Base-by-base conservation (phyloP, 1,140 invertebrate genomes). In the Pseudoatta argentina region DNA sequence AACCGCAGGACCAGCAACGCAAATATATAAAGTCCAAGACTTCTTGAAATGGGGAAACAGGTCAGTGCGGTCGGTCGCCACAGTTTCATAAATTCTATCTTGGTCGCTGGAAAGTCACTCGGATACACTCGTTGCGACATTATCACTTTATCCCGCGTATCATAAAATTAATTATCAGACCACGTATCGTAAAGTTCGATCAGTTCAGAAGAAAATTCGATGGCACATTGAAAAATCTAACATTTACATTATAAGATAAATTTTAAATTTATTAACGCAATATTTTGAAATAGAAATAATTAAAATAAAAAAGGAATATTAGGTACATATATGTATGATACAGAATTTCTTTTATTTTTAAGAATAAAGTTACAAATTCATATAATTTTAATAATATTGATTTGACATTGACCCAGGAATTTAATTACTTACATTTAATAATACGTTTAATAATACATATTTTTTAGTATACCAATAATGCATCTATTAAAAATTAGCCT, bases 21-120 rank as follows among this genome's bases (percentile, higher is more conserved):
- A 82, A 61, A 83, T 73, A 73, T 75, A 83, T 83, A 83, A 83
- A 83, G 69, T 83, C 39, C 79, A 75, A 83, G 79, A 82, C 67
- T 59, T 82, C 66, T 27, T 24, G 67, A 83, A 83, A 73, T 51
- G 55, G 66, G 55, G 55, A 75, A 83, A 21, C 55, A 16, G 67
- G 79, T 82, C 79, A 61, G 69, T 51, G 39, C 39, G 39, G 69
- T 59, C 14, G 67, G 24, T 69, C 34, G 63, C 24, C 16, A 55
- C 53, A 82, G 34, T 83, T 83, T 73, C 79, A 83, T 83, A 75
- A 83, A 83, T 83, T 61, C 14, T 4, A 82, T 75, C 69, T 51
- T 61, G 79, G 73, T 75, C 55, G 55, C n/a, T 39, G n/a, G 21
- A 61, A 59, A 21, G 24, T 16, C 21, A 48, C 18, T 61, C 18